Percentiles rank a stretch among this genome's conserved stretches.
phyloP scores from a whole-genome alignment of 2,888 invertebrate species.

The Leptinotarsa tumamoca region DNA sequence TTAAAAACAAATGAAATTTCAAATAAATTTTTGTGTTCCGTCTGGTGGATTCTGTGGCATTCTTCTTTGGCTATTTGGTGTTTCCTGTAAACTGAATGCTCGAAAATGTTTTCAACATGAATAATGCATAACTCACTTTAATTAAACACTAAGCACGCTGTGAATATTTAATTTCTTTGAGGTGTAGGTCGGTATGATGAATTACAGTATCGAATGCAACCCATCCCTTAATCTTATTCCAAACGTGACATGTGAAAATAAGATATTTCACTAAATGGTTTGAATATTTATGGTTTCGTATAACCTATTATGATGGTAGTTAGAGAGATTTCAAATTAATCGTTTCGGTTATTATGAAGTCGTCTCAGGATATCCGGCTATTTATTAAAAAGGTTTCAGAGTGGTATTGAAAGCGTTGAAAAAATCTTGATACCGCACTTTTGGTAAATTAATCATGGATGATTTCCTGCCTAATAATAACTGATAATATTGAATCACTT shows the following conservation, averaged over 20 bases:
- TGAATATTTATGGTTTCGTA: neutral
- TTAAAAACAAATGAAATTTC: too few relatives aligned
- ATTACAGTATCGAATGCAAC: neutral
- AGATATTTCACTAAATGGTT: neutral
- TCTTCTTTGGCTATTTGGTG: neutral
- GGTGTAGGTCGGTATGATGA: slow-evolving; percentile 6
- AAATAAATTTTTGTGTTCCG: too few relatives aligned
- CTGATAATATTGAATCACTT: neutral
- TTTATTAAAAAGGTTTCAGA: too few relatives aligned
- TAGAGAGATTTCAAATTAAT: too few relatives aligned
- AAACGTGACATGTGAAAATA: slow-evolving; percentile 10
- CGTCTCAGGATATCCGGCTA: too few relatives aligned
- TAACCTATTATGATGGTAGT: too few relatives aligned
- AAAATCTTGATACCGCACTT: too few relatives aligned
- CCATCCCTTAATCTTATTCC: slow-evolving; percentile 1
- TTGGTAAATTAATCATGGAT: too few relatives aligned
- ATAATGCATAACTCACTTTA: neutral
- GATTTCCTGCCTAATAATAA: neutral
- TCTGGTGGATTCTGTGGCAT: too few relatives aligned
- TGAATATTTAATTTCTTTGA: neutral
- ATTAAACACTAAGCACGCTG: neutral
- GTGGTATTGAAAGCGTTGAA: too few relatives aligned
- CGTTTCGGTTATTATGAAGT: too few relatives aligned
- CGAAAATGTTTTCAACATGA: neutral
- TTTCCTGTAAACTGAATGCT: neutral